Evolutionary conservation across 2,797 vertebrate species (phyloP).

Genomic region (Acanthornis magna): DNA sequence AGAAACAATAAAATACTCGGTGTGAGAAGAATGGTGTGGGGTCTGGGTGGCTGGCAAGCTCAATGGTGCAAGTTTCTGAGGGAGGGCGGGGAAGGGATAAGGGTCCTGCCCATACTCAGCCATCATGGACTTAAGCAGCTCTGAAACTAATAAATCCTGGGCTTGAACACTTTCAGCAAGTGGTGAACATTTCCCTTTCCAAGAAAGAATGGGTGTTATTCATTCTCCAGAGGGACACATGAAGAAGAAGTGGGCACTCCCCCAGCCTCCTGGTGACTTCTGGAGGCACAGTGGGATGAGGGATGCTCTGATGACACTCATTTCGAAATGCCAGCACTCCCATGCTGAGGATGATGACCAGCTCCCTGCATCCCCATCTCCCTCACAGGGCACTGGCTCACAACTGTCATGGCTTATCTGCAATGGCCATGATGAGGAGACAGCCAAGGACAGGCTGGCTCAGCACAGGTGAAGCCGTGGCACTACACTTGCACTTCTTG

Average conservation of each 20-base stretch:
- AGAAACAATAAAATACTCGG: background rate
- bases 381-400: background rate
- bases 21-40: background rate
- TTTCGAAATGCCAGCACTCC: background rate
- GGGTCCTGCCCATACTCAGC: background rate
- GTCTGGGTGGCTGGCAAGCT: background rate
- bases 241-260: background rate
- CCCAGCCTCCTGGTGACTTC: background rate
- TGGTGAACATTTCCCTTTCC: background rate
- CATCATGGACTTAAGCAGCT: background rate
- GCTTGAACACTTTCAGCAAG: background rate
- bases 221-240: background rate
- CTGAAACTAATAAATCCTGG: background rate
- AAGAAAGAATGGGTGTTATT: background rate
- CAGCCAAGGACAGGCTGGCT: accelerated
- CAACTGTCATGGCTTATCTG: background rate
- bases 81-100: background rate
- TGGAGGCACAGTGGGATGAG: background rate
- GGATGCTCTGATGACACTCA: background rate
- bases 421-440: background rate
- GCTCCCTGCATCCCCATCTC: background rate
- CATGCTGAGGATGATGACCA: background rate
- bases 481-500: background rate
- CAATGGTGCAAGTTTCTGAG: background rate
- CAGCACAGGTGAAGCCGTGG: background rate